Percentiles rank a stretch among this genome's conserved stretches.
Evolutionary conservation across 2,797 vertebrate species (phyloP).

Genomic region (Etheostoma nigrum): DNA sequence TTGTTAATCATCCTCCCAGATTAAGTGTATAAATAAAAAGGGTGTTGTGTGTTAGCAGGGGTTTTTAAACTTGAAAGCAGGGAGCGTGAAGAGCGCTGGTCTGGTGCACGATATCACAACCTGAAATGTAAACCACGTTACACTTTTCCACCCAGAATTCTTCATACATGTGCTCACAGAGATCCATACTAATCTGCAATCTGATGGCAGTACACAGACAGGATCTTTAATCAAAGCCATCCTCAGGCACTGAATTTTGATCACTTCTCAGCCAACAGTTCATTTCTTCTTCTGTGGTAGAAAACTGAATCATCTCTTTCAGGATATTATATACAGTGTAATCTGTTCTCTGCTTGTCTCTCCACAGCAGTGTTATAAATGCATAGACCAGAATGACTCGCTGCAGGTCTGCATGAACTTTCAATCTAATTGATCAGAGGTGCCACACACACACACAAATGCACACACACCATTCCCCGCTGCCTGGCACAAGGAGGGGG

Average conservation of each 20-base stretch:
- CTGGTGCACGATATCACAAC: background rate
- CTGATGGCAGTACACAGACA: constrained; percentile 18
- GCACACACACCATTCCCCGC: constrained; percentile 43
- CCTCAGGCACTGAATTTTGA: constrained; percentile 29
- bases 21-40: constrained; percentile 77
- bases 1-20: constrained; percentile 81
- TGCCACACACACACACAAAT: constrained; percentile 19
- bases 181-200: constrained; percentile 28
- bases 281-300: constrained; percentile 41
- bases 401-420: constrained; percentile 66
- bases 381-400: constrained; percentile 48
- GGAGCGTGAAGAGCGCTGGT: background rate
- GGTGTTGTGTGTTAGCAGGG: constrained; percentile 22
- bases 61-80: constrained; percentile 2
- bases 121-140: background rate
- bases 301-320: constrained; percentile 22
- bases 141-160: background rate
- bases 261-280: constrained; percentile 32
- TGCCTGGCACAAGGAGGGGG: constrained; percentile 52
- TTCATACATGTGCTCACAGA: constrained; percentile 14
- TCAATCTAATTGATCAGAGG: constrained; percentile 72
- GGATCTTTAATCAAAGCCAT: constrained; percentile 52
- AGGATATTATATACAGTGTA: constrained; percentile 55
- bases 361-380: constrained; percentile 48
- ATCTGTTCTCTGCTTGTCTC: constrained; percentile 22